Evolutionary conservation across 2,888 invertebrate genomes (phyloP).

Genomic region (Drosophila neotestacea): DNA sequence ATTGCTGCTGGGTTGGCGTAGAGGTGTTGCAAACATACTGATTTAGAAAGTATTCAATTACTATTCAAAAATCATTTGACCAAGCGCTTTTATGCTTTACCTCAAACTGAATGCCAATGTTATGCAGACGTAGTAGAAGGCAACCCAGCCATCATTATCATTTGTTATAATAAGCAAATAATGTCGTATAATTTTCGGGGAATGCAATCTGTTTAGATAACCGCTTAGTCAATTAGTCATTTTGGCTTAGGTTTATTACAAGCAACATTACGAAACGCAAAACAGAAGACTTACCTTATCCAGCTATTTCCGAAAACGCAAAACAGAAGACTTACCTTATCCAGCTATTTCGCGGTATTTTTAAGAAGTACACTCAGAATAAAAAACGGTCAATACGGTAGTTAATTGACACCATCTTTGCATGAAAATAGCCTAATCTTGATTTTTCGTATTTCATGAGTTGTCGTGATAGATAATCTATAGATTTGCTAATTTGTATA

Average conservation of each 20-base stretch:
- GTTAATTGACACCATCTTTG: too few species aligned
- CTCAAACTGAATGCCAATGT: background rate
- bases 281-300: background rate
- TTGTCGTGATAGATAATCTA: too few species aligned
- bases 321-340: too few species aligned
- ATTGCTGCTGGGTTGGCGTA: conserved; percentile 46
- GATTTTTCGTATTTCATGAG: too few species aligned
- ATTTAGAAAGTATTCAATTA: conserved; percentile 7
- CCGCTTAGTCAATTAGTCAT: conserved; percentile 4
- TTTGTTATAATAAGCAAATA: too few species aligned
- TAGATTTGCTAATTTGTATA: too few species aligned
- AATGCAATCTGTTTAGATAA: conserved; percentile 17
- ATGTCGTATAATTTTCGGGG: background rate
- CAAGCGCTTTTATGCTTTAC: conserved; percentile 19
- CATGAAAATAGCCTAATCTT: too few species aligned
- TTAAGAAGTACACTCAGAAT: too few species aligned
- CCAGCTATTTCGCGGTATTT: background rate
- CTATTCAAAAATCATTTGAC: conserved; percentile 5
- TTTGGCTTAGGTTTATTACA: conserved; percentile 15
- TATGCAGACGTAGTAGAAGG: background rate
- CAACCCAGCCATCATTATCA: background rate
- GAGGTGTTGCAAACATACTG: conserved; percentile 74
- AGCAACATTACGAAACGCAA: background rate
- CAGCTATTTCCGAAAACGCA: background rate
- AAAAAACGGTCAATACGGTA: too few species aligned